phyloP scores from a whole-genome alignment of 2,888 invertebrate genomes.

The Limenitis camilla region DNA sequence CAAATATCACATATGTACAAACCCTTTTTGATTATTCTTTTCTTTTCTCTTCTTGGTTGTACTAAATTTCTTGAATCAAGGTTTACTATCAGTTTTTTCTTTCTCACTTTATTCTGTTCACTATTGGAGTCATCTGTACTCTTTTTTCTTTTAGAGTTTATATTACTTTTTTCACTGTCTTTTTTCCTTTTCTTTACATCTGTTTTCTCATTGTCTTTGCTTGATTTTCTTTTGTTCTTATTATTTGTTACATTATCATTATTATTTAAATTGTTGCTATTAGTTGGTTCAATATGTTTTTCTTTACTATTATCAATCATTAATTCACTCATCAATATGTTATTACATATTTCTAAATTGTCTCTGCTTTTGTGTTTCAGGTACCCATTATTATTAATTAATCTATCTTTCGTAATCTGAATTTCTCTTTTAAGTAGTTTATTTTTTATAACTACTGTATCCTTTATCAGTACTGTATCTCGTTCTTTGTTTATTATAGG shows the following conservation, averaged over 20 bases:
- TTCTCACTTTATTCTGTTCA: constrained; percentile 1
- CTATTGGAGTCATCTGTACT: neutral
- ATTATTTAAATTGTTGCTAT: constrained; percentile 52
- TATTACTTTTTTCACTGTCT: constrained; percentile 24
- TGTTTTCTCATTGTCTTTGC: neutral
- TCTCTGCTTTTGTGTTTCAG: constrained; percentile 30
- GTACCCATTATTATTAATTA: constrained; percentile 40
- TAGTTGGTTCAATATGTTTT: constrained; percentile 14
- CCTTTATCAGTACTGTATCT: constrained; percentile 18
- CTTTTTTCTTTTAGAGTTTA: neutral
- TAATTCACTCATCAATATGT: constrained; percentile 55
- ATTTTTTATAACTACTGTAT: constrained; percentile 18
- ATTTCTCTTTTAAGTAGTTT: constrained; percentile 18
- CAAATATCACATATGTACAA: constrained; percentile 75
- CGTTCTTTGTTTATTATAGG: constrained; percentile 9
- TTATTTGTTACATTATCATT: constrained; percentile 51
- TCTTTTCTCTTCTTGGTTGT: neutral
- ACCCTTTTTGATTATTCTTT: constrained; percentile 9
- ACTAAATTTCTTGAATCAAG: neutral
- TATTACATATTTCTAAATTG: constrained; percentile 43
- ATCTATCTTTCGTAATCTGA: constrained; percentile 14
- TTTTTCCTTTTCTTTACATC: neutral
- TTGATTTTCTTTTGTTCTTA: constrained; percentile 2
- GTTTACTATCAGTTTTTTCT: neutral
- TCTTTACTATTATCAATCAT: constrained; percentile 38